Conservation (phyloP, 2,888 invertebrate genomes). For the Lepidonotus clava region DNA sequence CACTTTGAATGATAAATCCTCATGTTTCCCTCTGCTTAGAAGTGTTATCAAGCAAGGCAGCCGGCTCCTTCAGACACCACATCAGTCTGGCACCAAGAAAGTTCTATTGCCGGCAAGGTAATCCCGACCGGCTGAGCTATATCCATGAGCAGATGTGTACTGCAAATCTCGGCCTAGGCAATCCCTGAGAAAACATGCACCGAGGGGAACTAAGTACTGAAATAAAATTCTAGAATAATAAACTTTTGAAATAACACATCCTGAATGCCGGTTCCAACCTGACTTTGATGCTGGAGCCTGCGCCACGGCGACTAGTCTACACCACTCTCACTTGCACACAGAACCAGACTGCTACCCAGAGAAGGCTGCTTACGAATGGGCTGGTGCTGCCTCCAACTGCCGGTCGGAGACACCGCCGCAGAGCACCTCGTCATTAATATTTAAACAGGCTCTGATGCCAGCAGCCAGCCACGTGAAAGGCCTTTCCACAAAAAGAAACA, state of each 20-base stretch:
- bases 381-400: conserved; percentile 12
- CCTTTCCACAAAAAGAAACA: not conserved
- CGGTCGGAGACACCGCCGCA: not conserved
- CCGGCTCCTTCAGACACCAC: too few relatives aligned
- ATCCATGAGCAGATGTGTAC: conserved; percentile 4
- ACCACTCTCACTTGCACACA: not conserved
- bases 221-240: not conserved
- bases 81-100: conserved; percentile 10
- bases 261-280: conserved; percentile 4
- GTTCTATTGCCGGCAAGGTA: conserved; percentile 23
- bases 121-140: not conserved
- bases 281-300: not conserved
- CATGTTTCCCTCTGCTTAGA: too few relatives aligned
- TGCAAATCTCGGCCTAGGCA: too few relatives aligned
- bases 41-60: too few relatives aligned
- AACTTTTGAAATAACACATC: not conserved
- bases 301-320: conserved; percentile 16
- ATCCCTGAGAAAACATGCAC: too few relatives aligned
- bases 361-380: conserved; percentile 45
- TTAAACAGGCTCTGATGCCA: conserved; percentile 40
- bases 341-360: conserved; percentile 16
- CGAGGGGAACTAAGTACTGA: not conserved
- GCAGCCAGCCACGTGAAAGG: not conserved
- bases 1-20: too few relatives aligned
- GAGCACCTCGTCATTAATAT: conserved; percentile 25